Evolutionary conservation across 1,140 invertebrate species (phyloP), one percentile per base, ranked within the genome.

Genomic region (Diprion similis): DNA sequence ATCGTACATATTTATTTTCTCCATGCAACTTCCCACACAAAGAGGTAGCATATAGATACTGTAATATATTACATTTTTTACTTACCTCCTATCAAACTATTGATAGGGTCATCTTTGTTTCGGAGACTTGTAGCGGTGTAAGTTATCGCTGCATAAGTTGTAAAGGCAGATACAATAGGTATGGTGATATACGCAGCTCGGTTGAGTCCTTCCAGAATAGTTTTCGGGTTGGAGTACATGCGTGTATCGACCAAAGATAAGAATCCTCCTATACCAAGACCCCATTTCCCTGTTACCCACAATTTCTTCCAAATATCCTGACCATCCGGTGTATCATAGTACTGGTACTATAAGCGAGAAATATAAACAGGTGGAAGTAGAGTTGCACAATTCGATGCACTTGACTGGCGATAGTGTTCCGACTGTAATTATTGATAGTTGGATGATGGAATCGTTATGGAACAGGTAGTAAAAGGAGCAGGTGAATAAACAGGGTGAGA

Each of bases 251-350:
- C 89, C 1, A 82, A 51, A 1, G 84, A 85, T 1, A 92, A 18
- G 0, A 59, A 7, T 0, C 71, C 0, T 24, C 91, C 90, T 10
- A 83, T 75, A 0, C 86, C n/a, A 0, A 86, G 73, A 0, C 89
- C 89, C 79, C 90, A 89, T 87, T 92, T 93, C 18, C 88, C 87
- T 0, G 89, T 86, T n/a, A 88, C 90, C 72, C 91, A 85, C 37
- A 92, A 81, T 85, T 94, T 94, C 74, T 90, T 87, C 66, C 90
- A 83, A 46, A 91, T 89, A 80, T 93, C 92, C 70, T 91, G 77
- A 0, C 93, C 93, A 59, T 95, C 93, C 0, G 93, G 93, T n/a
- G 91, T 88, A 79, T 93, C 91, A 81, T 92, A 93, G 79, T 94
- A 95, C 51, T 17, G 51, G 51, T 59, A 59, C 51, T 59, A 17